Evolutionary conservation across 1,140 invertebrate species (phyloP), one percentile per base, ranked within the genome.

Genomic region (Pseudomyrmex cubaensis): DNA sequence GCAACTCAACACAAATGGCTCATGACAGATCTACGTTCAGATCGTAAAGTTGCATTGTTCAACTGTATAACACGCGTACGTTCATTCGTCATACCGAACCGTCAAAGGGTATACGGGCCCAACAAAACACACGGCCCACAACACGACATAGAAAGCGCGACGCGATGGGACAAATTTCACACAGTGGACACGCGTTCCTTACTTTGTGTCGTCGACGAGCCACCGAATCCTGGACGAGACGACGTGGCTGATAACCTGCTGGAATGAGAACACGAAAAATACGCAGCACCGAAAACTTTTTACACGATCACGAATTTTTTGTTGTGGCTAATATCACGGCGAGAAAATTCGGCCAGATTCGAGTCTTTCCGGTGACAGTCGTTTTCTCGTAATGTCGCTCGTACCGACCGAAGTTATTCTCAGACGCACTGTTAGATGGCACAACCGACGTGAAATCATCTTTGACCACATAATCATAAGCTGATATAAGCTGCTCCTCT

Each of bases 241-340:
- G 62, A 80, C 54, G 76, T 80, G 66, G 20, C 52, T 50, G 12
- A 12, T 44, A 72, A 66, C 44, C n/a, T 67, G n/a, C 73, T 61
- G 82, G 73, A 62, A 59, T 59, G 85, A 62, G 67, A 74, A 83
- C 76, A 67, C 75, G 85, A 87, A 89, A 84, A 88, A 82, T 88
- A 89, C 69, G 85, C 59, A 82, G 64, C 85, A 82, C 83, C 67
- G 87, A 90, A 90, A 92, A 92, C 78, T 90, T 91, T 91, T 93
- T 88, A 83, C 84, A 73, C 89, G 89, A 92, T 83, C 89, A 87
- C 87, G 92, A 91, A 91, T 52, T 92, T 93, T 93, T 91, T 92
- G 90, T 93, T 93, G 87, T 93, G 89, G 89, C 92, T 93, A 92
- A 90, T 93, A 90, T 90, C 91, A 93, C 91, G 92, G 85, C 89